These are phyloP conservation scores for Tychaedon coryphoeus DNA, from an alignment of 2,113 vertebrate species.

Conservation along the genomic window DNA sequence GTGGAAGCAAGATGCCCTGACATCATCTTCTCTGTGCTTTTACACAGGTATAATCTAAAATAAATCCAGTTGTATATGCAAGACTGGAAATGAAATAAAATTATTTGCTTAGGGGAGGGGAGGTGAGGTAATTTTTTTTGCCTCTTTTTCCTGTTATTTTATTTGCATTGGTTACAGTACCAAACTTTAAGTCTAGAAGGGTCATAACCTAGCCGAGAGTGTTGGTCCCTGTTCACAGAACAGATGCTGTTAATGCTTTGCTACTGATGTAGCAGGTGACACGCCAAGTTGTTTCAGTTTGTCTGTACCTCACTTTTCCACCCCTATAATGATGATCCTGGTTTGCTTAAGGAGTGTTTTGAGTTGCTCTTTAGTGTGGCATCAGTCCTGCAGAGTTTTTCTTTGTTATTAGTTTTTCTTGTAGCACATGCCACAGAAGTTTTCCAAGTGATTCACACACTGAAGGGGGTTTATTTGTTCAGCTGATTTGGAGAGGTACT, in stretches of 20 bases:
- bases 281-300: not conserved
- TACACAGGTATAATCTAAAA: not conserved
- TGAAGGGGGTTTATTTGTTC: not conserved
- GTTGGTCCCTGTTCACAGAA: not conserved
- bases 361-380: not conserved
- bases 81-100: not conserved
- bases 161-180: not conserved
- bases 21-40: not conserved
- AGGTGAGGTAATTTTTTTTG: not conserved
- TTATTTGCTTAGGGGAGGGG: fast-evolving
- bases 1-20: not conserved
- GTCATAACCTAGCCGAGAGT: not conserved
- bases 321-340: not conserved
- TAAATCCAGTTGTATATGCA: not conserved
- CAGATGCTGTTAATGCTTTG: not conserved
- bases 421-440: not conserved
- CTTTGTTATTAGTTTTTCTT: not conserved
- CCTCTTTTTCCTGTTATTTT: not conserved
- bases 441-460: not conserved
- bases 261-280: not conserved
- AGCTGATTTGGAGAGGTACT: not conserved
- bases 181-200: not conserved
- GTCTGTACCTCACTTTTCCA: not conserved
- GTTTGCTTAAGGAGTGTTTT: not conserved
- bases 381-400: not conserved